Base-by-base conservation (phyloP, 2,113 vertebrate species). In the Chunga burmeisteri region DNA sequence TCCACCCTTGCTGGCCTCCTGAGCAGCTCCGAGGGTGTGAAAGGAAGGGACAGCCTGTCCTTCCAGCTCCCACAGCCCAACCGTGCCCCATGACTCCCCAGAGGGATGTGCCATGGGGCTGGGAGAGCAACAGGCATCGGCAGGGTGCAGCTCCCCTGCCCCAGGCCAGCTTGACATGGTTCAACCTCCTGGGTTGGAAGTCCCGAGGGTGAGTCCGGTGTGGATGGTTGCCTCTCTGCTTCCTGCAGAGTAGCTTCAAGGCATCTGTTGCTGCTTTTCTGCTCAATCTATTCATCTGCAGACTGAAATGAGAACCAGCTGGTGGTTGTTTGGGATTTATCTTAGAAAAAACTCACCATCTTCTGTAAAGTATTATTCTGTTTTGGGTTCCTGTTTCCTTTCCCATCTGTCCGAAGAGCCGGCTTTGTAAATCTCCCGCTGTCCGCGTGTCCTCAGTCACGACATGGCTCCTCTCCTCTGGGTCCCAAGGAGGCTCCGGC, bases 271-370 rank as follows among this genome's bases (percentile, higher is more conserved):
- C 78, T 94, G 86, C 86, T 94, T 92, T 94, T 94, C 81, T 90
- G 71, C 83, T 84, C 0, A 63, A 75, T 82, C 78, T 85, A 23
- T 92, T 96, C 34, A 91, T 95, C 84, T 89, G 91, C 40, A 56
- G 86, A 40, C 65, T 75, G 70, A 93, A 94, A 97, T 84, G 80
- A 94, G 88, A 97, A 94, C 77, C 94, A 95, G 95, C 84, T 97
- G 94, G 61, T 80, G 20, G 36, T 32, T 87, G 65, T 79, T 75
- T 81, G 70, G 88, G 52, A 75, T 95, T 91, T 94, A 71, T 67
- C 86, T 77, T 74, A 42, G 77, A 17, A 72, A 82, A 85, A 81
- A 83, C 38, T 9, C 38, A 30, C 1, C 6, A 25, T 49, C 40
- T 92, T 95, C 88, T 91, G 56, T 47, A 68, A 88, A 89, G 34